These are phyloP conservation scores for Euphonia xanthogaster DNA, from an alignment of 2,797 vertebrate genomes.

Conservation along the genomic window DNA sequence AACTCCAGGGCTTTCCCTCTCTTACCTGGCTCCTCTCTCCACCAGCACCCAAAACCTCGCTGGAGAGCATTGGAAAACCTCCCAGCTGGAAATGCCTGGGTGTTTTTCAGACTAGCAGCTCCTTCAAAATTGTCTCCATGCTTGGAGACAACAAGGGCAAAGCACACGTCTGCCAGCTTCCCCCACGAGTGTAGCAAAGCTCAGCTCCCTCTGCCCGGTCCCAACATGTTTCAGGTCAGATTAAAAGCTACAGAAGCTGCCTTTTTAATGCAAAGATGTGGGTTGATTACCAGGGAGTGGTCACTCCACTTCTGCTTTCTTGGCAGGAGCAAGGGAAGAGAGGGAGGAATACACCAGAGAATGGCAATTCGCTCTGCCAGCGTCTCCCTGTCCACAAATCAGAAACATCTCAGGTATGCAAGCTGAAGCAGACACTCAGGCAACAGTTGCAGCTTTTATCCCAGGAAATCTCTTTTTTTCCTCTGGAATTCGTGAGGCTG, in stretches of 20 bases:
- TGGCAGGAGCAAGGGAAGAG: not conserved
- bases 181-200: accelerated
- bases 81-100: not conserved
- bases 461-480: not conserved
- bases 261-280: not conserved
- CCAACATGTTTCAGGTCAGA: not conserved
- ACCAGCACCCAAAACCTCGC: accelerated
- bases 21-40: not conserved
- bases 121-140: not conserved
- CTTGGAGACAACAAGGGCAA: not conserved
- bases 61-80: not conserved
- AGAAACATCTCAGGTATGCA: not conserved
- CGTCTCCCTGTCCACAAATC: not conserved
- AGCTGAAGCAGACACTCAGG: not conserved
- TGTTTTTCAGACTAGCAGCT: not conserved
- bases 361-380: not conserved
- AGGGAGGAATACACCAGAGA: not conserved
- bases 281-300: not conserved
- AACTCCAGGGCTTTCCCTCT: not conserved
- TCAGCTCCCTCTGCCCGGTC: not conserved
- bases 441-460: not conserved
- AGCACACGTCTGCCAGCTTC: not conserved
- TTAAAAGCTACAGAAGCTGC: not conserved
- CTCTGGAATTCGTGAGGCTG: not conserved
- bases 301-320: not conserved